Percentiles rank a stretch among this genome's conserved stretches.
Conservation (phyloP, 2,113 vertebrate genomes). For the Phalacrocorax aristotelis region DNA sequence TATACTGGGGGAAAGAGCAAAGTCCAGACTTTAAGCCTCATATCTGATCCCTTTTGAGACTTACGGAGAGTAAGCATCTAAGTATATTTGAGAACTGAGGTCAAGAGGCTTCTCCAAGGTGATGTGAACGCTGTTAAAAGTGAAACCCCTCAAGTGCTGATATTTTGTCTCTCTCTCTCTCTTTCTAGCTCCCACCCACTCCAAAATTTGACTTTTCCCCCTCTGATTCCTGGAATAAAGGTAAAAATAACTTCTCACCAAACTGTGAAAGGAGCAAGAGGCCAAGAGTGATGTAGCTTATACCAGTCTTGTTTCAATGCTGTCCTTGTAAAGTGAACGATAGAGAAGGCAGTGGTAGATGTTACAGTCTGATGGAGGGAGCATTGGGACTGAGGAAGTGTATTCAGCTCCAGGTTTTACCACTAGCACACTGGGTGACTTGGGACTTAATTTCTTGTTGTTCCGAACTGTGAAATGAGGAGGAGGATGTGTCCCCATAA, state of each 20-base stretch:
- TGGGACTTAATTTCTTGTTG: neutral
- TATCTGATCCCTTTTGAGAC: neutral
- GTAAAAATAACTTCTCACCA: constrained; percentile 70
- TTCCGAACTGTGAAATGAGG: neutral
- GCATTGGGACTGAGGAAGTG: neutral
- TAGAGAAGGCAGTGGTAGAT: neutral
- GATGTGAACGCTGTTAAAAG: neutral
- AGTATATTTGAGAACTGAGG: neutral
- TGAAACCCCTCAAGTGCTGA: neutral
- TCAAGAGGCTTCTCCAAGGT: neutral
- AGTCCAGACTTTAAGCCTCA: neutral
- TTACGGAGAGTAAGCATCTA: neutral
- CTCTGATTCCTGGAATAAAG: constrained; percentile 87
- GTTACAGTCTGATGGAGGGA: neutral
- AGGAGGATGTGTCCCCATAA: neutral
- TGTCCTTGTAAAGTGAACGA: neutral
- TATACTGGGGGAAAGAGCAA: neutral
- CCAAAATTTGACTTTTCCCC: constrained; percentile 85
- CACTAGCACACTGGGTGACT: neutral
- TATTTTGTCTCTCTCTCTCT: neutral
- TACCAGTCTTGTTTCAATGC: neutral
- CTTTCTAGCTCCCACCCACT: constrained; percentile 81
- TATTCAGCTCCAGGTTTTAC: neutral
- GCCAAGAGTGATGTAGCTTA: neutral
- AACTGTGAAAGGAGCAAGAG: neutral